phyloP scores from a whole-genome alignment of 1,140 invertebrate genomes.

The Drosophila obscura region DNA sequence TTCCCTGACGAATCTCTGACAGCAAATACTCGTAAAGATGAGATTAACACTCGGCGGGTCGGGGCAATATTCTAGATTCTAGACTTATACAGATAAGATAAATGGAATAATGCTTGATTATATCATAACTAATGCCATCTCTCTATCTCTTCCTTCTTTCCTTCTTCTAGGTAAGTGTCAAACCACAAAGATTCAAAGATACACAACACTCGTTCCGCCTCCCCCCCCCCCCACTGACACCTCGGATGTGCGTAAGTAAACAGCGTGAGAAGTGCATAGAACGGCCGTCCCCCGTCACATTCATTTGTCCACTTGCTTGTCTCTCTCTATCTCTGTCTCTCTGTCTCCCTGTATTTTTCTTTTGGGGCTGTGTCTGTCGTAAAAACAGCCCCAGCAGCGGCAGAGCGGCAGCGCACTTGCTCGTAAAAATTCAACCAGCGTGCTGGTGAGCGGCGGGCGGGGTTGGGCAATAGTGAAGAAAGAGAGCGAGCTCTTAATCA shows the following conservation, averaged over 20 bases:
- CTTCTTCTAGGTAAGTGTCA: constrained; percentile 64
- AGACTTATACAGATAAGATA: constrained; percentile 30
- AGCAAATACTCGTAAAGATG: constrained; percentile 13
- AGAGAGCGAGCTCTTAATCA: constrained; percentile 22
- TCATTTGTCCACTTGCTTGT: no score
- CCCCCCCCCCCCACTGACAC: no score
- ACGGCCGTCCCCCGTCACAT: neutral
- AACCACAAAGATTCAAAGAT: neutral
- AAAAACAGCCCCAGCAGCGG: no score
- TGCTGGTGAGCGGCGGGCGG: neutral
- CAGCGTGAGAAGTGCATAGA: constrained; percentile 13
- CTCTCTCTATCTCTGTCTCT: no score
- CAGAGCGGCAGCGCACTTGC: no score
- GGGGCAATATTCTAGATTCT: no score
- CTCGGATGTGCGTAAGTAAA: constrained; percentile 6
- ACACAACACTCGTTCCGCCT: neutral
- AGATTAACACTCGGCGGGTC: no score
- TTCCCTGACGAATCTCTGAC: neutral
- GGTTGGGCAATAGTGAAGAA: constrained; percentile 6
- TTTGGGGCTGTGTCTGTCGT: neutral
- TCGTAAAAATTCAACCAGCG: no score
- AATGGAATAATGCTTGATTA: no score
- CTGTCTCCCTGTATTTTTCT: neutral
- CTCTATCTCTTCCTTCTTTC: constrained; percentile 1
- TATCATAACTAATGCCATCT: constrained; percentile 10